Base-by-base conservation (phyloP, 2,888 invertebrate genomes). In the Nomada ferruginata region DNA sequence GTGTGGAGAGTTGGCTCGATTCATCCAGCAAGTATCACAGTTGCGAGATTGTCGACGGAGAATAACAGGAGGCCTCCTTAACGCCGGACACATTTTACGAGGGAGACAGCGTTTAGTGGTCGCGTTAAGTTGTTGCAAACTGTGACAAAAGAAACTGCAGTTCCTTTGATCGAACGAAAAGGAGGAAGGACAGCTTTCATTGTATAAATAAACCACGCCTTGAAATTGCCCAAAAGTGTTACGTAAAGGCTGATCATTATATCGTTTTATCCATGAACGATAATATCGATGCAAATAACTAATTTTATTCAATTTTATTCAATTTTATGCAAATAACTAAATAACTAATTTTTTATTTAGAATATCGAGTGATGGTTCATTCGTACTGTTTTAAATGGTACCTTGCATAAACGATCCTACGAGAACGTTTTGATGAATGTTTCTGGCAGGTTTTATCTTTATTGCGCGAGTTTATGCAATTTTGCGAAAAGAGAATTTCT, bases 1-100 rank as follows among this genome's bases (percentile, higher is more conserved):
- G 95, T 9, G 96, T 96, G 0, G 96, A 96, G 90, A 96, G 96
- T 89, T 96, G 96, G 94, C 94, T 96, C 26, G 97, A 97, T 88
- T 96, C 96, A 0, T 96, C 96, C 76, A 96, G 96, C 53, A 97
- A 96, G 90, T 97, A 96, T 91, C 96, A 97, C 91, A 96, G 96
- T 91, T 96, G 96, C 89, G 96, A 97, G 93, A 95, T 96, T 18
- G 96, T 96, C 0, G 96, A 96, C 86, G 95, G 95, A 78, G 95
- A 95, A 85, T 95, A 95, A 76, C 89, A 85, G 73, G 74, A 85
- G 74, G 88, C 76, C 65, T 76, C 84, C 52, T 72, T 81, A 66
- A 81, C 74, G 74, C 74, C 69, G 26, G 81, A 74, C 64, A 81
- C 80, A 1, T 80, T 74, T 9, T 80, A 69, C 81, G 81, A 81